phyloP scores from a whole-genome alignment of 2,888 invertebrate species.

The Drosophila pseudotalamancana region DNA sequence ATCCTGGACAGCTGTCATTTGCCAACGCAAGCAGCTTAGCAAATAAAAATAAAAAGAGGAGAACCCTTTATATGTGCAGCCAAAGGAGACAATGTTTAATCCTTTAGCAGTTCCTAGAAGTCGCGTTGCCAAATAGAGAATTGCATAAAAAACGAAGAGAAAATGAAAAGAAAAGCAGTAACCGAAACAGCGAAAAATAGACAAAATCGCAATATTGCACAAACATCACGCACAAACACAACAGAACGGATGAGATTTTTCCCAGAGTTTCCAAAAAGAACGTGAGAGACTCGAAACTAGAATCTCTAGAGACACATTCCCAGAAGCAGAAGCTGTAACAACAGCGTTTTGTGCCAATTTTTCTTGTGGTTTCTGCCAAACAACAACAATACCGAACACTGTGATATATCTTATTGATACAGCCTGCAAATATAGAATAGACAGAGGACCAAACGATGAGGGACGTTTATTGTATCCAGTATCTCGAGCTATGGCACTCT shows the following conservation, averaged over 20 bases:
- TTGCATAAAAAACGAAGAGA: conserved; percentile 43
- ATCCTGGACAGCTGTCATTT: conserved; percentile 28
- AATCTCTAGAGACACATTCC: conserved; percentile 40
- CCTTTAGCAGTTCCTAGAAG: conserved; percentile 57
- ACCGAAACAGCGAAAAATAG: not conserved
- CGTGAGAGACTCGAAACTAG: conserved; percentile 64
- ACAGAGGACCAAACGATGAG: conserved; percentile 13
- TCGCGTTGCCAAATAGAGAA: conserved; percentile 10
- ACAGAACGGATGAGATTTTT: conserved; percentile 26
- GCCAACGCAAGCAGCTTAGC: conserved; percentile 27
- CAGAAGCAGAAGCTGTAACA: conserved; percentile 55
- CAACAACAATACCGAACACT: conserved; percentile 34
- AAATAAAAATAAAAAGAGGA: not conserved
- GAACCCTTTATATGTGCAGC: conserved; percentile 39
- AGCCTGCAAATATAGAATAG: conserved; percentile 38
- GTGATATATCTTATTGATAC: conserved; percentile 71
- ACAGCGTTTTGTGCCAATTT: conserved; percentile 58
- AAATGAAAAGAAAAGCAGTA: conserved; percentile 4
- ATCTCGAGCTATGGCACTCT: not conserved
- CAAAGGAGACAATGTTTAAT: conserved; percentile 42
- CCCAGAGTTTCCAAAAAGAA: conserved; percentile 48
- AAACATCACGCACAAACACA: conserved; percentile 61
- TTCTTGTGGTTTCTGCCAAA: conserved; percentile 59
- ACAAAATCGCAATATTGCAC: conserved; percentile 72
- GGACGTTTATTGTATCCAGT: conserved; percentile 16